phyloP scores from a whole-genome alignment of 2,113 vertebrate species.

The Chrysemys picta region DNA sequence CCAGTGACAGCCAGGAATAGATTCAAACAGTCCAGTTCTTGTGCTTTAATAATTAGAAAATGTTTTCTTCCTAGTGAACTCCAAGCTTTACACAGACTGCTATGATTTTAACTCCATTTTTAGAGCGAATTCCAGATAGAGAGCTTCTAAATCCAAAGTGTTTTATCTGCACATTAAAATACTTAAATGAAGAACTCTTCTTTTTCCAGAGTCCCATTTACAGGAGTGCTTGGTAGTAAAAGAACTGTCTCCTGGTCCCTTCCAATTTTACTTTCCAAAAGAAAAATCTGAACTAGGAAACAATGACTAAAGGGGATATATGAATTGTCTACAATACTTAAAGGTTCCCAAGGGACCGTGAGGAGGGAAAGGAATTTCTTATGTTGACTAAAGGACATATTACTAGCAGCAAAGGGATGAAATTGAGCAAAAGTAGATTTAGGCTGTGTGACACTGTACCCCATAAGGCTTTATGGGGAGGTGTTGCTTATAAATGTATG shows the following conservation, averaged over 20 bases:
- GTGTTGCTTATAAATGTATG: too few species aligned
- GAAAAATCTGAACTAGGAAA: slow-evolving; percentile 66
- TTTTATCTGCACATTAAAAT: slow-evolving; percentile 54
- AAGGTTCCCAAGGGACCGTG: not conserved
- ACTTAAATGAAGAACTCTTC: slow-evolving; percentile 46
- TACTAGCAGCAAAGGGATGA: not conserved
- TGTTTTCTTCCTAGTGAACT: not conserved
- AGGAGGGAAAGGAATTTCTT: not conserved
- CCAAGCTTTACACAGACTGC: not conserved
- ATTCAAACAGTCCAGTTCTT: not conserved
- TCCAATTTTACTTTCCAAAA: slow-evolving; percentile 66
- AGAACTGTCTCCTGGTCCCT: slow-evolving; percentile 49
- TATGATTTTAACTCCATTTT: not conserved
- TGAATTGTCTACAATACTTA: slow-evolving; percentile 39
- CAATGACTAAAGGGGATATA: slow-evolving; percentile 51
- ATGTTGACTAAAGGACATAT: not conserved
- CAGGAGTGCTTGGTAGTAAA: slow-evolving; percentile 49
- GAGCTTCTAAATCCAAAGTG: slow-evolving; percentile 34
- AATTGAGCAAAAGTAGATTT: not conserved
- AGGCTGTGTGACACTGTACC: not conserved
- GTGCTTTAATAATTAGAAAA: slow-evolving; percentile 35
- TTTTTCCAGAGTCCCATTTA: slow-evolving; percentile 55
- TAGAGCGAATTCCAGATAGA: slow-evolving; percentile 3
- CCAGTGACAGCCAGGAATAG: not conserved
- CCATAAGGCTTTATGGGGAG: too few species aligned